Evolutionary conservation across 2,888 invertebrate species (phyloP), one percentile per base, ranked within the genome.

Genomic region (Cerceris ruficornis): DNA sequence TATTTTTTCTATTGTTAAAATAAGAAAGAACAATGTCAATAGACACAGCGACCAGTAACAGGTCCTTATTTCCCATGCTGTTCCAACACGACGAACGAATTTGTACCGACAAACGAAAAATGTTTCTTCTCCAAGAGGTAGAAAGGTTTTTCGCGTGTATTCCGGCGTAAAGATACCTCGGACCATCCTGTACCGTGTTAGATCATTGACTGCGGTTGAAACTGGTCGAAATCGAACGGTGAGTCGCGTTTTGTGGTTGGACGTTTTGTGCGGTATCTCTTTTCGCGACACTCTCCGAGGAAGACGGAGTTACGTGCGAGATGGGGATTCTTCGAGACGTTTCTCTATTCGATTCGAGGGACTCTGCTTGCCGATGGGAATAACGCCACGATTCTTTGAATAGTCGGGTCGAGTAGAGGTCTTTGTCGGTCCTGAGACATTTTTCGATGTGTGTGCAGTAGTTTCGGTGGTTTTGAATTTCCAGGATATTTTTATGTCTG

Each of bases 241-340:
- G 54, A 66, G 69, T 43, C 69, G 66, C 55, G 67, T 71, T 76
- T 76, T 64, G 83, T 62, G 77, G 80, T 69, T 73, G 70, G 75
- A 65, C 69, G 43, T 65, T 71, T 76, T 73, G 55, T 80, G 69
- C 62, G 74, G 69, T 50, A 75, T 69, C 43, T 76, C 78, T 81
- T 81, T 75, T 60, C 28, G 28, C 28, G 28, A 28, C 28, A 28
- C 28, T 28, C 28, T 28, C 28, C 28, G 4, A 28, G 28, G 28
- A 28, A 28, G 28, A 28, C 28, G 28, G 28, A 28, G 28, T 28
- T 28, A 28, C 28, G 28, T 28, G 28, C 28, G 28, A 28, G 4
- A 28, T 28, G 28, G 28, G 28, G 28, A 28, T 28, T 28, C 28
- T 28, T 1, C 2, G 28, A 28, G 28, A 28, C 28, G 28, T 28